phyloP scores from a whole-genome alignment of 2,113 vertebrate species.

The Ramphastos sulfuratus region DNA sequence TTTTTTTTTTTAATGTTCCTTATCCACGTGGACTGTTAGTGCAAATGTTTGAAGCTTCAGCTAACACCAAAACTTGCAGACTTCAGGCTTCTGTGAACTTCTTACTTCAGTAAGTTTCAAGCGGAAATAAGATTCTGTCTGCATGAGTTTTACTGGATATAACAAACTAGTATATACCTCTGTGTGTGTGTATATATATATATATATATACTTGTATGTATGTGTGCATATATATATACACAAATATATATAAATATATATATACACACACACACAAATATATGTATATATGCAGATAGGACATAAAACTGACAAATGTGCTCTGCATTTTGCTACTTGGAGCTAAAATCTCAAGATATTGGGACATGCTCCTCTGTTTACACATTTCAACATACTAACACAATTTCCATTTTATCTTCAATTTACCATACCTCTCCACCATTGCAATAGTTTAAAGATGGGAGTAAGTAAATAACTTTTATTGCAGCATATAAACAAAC shows the following conservation, averaged over 20 bases:
- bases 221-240: no score
- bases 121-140: not conserved
- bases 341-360: not conserved
- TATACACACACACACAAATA: not conserved
- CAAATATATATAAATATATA: no score
- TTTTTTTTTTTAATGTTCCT: not conserved
- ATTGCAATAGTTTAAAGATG: not conserved
- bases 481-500: not conserved
- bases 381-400: not conserved
- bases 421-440: not conserved
- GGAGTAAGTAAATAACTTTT: not conserved
- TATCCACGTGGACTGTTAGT: not conserved
- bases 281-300: not conserved
- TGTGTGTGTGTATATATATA: no score
- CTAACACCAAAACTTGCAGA: not conserved
- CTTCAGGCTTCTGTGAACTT: not conserved
- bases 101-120: not conserved
- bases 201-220: no score
- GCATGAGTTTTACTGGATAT: not conserved
- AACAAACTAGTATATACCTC: not conserved
- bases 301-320: not conserved
- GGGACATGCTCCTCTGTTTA: not conserved
- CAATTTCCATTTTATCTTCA: not conserved
- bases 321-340: not conserved
- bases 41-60: not conserved